These are phyloP conservation scores for Wiebesia pumilae DNA, from an alignment of 1,140 invertebrate species.

Conservation along the genomic window DNA sequence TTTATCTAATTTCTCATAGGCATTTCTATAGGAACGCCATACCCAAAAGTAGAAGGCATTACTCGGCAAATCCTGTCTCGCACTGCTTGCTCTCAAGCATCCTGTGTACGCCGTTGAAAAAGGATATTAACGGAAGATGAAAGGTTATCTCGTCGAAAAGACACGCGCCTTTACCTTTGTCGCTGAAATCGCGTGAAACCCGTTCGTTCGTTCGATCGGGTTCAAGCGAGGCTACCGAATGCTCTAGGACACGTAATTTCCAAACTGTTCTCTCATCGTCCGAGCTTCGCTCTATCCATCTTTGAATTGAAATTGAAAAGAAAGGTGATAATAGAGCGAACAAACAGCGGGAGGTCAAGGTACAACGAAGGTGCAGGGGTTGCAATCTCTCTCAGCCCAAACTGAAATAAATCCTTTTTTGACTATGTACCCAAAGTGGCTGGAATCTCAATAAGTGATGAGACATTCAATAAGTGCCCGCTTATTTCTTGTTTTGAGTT, in stretches of 20 bases:
- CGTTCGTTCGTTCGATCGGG: conserved; percentile 37
- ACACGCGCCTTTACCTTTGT: conserved; percentile 19
- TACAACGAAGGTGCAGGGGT: not conserved
- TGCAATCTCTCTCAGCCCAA: not conserved
- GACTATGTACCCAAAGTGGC: too few species aligned
- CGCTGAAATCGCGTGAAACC: conserved; percentile 30
- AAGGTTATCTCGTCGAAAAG: too few species aligned
- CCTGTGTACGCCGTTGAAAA: not conserved
- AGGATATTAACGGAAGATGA: too few species aligned
- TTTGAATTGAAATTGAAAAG: not conserved
- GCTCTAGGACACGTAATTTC: not conserved
- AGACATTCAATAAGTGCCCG: too few species aligned
- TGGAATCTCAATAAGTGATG: too few species aligned
- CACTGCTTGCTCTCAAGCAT: not conserved
- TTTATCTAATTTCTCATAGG: too few species aligned
- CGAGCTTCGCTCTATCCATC: not conserved
- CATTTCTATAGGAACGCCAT: not conserved
- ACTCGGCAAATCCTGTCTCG: too few species aligned
- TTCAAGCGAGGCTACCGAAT: conserved; percentile 25
- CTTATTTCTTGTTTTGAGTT: too few species aligned
- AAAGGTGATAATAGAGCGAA: not conserved
- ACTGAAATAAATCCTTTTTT: not conserved
- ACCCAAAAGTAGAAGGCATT: not conserved
- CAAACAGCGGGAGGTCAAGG: not conserved
- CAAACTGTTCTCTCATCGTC: not conserved